These are phyloP conservation scores for Pinctada fucata DNA, from an alignment of 2,888 invertebrate species.

Conservation along the genomic window DNA sequence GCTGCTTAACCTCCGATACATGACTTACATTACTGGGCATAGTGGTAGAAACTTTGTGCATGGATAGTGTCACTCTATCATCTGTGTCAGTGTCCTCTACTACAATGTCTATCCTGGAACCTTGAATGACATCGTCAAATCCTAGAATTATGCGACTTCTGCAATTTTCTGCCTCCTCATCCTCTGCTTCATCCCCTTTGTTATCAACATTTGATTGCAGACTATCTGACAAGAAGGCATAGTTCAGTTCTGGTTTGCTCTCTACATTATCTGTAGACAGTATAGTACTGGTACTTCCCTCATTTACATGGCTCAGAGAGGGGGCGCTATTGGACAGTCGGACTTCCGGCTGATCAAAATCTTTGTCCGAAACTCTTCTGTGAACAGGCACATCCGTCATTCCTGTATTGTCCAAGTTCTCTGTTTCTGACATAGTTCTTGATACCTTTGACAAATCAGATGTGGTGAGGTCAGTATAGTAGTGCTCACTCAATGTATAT, in stretches of 20 bases:
- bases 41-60: neutral
- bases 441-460: neutral
- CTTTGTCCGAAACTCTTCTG: slow-evolving; percentile 13
- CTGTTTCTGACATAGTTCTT: slow-evolving; percentile 10
- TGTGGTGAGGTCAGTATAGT: neutral
- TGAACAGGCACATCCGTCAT: slow-evolving; percentile 10
- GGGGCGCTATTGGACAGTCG: slow-evolving; percentile 35
- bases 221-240: slow-evolving; percentile 37
- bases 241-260: slow-evolving; percentile 41
- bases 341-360: neutral
- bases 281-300: neutral
- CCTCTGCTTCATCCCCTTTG: neutral
- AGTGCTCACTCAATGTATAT: neutral
- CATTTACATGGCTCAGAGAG: slow-evolving; percentile 5
- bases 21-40: neutral
- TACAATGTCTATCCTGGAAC: slow-evolving; percentile 11
- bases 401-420: neutral
- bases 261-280: slow-evolving; percentile 15
- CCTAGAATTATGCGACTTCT: neutral
- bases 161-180: neutral
- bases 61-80: neutral
- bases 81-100: slow-evolving; percentile 29
- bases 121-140: neutral
- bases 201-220: neutral
- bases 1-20: neutral